Evolutionary conservation across 30 jellyfish, hydroid and myxozoan species (phyloP).

Genomic region (Pelagia noctiluca): DNA sequence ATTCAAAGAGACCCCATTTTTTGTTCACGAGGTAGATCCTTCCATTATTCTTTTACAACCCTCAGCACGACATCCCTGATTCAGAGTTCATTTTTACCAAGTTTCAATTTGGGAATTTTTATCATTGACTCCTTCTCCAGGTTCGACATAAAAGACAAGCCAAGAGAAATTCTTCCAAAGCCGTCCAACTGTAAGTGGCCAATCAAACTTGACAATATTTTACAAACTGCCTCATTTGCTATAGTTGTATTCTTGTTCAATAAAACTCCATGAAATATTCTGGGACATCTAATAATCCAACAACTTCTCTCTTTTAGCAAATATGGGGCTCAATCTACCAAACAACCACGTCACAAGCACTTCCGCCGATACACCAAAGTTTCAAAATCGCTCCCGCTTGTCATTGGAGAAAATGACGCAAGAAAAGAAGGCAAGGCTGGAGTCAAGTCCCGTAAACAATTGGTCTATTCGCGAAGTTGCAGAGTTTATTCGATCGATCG

Average conservation of each 20-base stretch:
- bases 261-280: too few species aligned
- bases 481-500: slow-evolving; percentile 75
- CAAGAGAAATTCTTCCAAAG: background rate
- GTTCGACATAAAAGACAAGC: slow-evolving; percentile 48
- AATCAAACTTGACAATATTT: background rate
- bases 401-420: slow-evolving; percentile 53
- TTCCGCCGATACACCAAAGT: background rate
- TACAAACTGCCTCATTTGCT: too few species aligned
- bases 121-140: slow-evolving; percentile 21
- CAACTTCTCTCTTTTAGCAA: too few species aligned
- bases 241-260: too few species aligned
- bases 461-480: slow-evolving; percentile 93
- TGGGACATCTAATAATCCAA: too few species aligned
- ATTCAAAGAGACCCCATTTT: too few species aligned
- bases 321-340: too few species aligned
- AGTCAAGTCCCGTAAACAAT: slow-evolving; percentile 71
- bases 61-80: too few species aligned
- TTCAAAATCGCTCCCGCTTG: slow-evolving; percentile 30
- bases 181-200: background rate
- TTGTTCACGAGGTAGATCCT: too few species aligned
- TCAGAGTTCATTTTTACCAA: too few species aligned
- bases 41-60: background rate
- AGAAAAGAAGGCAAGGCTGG: slow-evolving; percentile 32
- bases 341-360: slow-evolving; percentile 18
- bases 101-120: too few species aligned